These are phyloP conservation scores for Phanerotoma sp. DNA, from an alignment of 2,888 invertebrate genomes.

Conservation along the genomic window DNA sequence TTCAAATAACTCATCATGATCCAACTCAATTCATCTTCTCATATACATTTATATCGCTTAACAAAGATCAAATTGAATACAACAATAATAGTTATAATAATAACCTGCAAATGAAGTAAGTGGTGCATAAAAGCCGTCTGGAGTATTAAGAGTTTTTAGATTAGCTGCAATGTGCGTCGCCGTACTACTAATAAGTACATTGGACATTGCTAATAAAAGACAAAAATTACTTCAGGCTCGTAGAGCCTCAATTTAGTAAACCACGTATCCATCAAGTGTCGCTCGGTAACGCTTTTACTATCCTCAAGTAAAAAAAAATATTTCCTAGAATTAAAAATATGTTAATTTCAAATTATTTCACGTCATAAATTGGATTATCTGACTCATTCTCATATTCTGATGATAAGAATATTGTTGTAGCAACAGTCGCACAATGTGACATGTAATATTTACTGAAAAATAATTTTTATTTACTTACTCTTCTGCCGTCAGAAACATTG, in stretches of 20 bases:
- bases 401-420: no score
- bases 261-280: slow-evolving; percentile 12
- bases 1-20: neutral
- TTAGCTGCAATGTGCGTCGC: slow-evolving; percentile 31
- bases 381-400: no score
- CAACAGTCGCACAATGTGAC: no score
- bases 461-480: no score
- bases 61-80: neutral
- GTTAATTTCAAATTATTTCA: no score
- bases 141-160: slow-evolving; percentile 35
- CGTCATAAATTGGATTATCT: no score
- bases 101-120: slow-evolving; percentile 47
- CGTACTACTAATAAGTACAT: slow-evolving; percentile 27
- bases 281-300: neutral
- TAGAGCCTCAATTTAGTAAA: slow-evolving; percentile 15
- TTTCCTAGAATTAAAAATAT: no score
- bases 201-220: slow-evolving; percentile 31
- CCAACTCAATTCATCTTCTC: slow-evolving; percentile 8
- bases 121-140: slow-evolving; percentile 43
- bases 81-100: neutral
- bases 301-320: no score
- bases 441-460: no score
- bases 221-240: slow-evolving; percentile 17
- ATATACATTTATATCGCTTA: no score
- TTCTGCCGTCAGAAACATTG: no score